These are phyloP conservation scores for Mythimna albipuncta DNA, from an alignment of 2,888 invertebrate genomes.

Conservation along the genomic window DNA sequence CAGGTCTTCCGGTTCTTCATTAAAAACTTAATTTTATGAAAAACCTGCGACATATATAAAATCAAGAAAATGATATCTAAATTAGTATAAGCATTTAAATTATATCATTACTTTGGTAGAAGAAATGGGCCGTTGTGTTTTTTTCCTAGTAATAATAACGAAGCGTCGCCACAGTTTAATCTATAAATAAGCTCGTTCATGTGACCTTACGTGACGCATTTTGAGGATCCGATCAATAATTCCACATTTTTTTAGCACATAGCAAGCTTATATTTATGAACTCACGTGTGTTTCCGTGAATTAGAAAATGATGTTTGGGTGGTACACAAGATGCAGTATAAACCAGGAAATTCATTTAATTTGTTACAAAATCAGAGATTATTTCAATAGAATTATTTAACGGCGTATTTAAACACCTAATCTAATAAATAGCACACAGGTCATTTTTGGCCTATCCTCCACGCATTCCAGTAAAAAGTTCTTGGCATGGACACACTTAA, in stretches of 20 bases:
- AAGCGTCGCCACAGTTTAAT: constrained; percentile 1
- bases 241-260: constrained; percentile 16
- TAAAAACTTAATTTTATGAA: too few relatives aligned
- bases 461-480: too few relatives aligned
- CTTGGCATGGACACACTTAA: too few relatives aligned
- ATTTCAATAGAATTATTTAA: too few relatives aligned
- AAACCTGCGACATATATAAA: too few relatives aligned
- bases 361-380: background rate
- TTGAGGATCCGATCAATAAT: constrained; percentile 24
- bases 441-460: too few relatives aligned
- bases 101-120: too few relatives aligned
- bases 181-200: constrained; percentile 32
- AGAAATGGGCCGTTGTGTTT: background rate
- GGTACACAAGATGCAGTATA: background rate
- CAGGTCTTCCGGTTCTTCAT: too few relatives aligned
- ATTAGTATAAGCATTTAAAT: too few relatives aligned
- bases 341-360: background rate
- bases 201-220: constrained; percentile 19
- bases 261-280: constrained; percentile 3
- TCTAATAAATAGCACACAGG: too few relatives aligned
- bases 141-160: constrained; percentile 27
- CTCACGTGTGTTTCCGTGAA: constrained; percentile 1
- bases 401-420: too few relatives aligned
- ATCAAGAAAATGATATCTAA: too few relatives aligned
- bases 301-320: background rate